Conservation (phyloP, 2,888 invertebrate genomes). For the Hedya salicella region DNA sequence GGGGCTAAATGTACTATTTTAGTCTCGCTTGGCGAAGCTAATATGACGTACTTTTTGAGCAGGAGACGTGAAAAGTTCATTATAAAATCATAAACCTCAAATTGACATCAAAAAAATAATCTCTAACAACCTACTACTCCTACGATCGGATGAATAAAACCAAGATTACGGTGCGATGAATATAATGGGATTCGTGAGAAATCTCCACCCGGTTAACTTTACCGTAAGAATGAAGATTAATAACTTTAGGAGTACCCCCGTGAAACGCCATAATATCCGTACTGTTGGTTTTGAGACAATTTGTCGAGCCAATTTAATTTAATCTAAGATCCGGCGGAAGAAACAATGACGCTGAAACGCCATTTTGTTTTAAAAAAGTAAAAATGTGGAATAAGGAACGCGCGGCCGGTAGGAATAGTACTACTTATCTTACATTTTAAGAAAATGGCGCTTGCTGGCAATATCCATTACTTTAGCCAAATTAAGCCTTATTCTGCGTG, state of each 20-base stretch:
- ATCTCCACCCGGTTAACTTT: conserved; percentile 28
- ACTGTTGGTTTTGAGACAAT: conserved; percentile 39
- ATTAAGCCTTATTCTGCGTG: conserved; percentile 77
- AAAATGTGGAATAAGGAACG: conserved; percentile 45
- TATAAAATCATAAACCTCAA: too few species aligned
- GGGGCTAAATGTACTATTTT: too few species aligned
- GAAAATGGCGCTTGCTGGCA: conserved; percentile 58
- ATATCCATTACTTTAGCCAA: conserved; percentile 72
- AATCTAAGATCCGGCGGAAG: conserved; percentile 37
- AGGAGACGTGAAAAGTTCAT: too few species aligned
- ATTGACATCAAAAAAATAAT: too few species aligned
- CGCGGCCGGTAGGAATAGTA: conserved; percentile 49
- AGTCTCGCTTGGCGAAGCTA: too few species aligned
- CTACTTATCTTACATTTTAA: conserved; percentile 62
- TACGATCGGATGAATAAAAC: conserved; percentile 18
- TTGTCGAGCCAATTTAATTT: conserved; percentile 42
- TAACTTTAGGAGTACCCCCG: conserved; percentile 21
- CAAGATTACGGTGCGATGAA: conserved; percentile 16
- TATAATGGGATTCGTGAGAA: conserved; percentile 28
- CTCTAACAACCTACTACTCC: neutral
- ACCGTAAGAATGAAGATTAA: conserved; percentile 38
- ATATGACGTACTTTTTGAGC: too few species aligned
- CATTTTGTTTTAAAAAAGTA: conserved; percentile 51
- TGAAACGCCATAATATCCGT: conserved; percentile 33
- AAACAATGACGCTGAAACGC: conserved; percentile 42